Percentiles rank a stretch among this genome's conserved stretches.
Conservation (phyloP, 2,113 vertebrate species). For the Alligator mississippiensis region DNA sequence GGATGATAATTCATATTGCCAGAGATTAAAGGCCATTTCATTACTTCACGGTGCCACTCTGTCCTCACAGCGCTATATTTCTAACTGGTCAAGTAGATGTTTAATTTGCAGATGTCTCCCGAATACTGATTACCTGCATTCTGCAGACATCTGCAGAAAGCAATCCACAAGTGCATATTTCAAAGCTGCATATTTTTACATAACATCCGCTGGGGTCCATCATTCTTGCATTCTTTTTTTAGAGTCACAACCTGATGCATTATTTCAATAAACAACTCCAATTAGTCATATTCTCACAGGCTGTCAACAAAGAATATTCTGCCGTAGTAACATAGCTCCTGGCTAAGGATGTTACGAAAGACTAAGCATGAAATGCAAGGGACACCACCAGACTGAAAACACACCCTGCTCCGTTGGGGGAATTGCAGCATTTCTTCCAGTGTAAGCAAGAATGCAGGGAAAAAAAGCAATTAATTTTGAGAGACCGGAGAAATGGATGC, state of each 20-base stretch:
- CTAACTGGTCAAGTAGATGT: conserved; percentile 70
- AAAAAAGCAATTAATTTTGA: conserved; percentile 20
- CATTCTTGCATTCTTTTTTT: conserved; percentile 25
- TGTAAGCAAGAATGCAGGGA: conserved; percentile 20
- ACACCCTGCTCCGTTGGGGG: conserved; percentile 20
- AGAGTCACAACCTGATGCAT: conserved; percentile 54
- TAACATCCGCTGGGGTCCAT: conserved; percentile 61
- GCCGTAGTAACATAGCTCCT: conserved; percentile 56
- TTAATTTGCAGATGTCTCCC: conserved; percentile 70
- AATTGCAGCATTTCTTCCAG: conserved; percentile 49
- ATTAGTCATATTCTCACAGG: conserved; percentile 71
- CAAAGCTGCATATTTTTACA: conserved; percentile 67
- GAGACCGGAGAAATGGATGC: conserved; percentile 32
- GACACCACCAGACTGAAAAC: conserved; percentile 13
- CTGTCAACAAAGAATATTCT: conserved; percentile 55
- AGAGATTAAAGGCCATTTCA: conserved; percentile 61
- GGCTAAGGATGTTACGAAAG: conserved; percentile 45
- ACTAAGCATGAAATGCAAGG: conserved; percentile 46
- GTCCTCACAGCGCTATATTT: conserved; percentile 55
- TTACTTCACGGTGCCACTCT: conserved; percentile 31
- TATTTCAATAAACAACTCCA: conserved; percentile 72
- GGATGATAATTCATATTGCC: conserved; percentile 56
- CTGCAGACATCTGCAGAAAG: conserved; percentile 70
- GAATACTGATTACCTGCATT: conserved; percentile 68
- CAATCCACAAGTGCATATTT: conserved; percentile 56